Percentiles rank a stretch among this genome's conserved stretches.
Evolutionary conservation across 2,888 invertebrate species (phyloP).

Genomic region (Carcina quercana): DNA sequence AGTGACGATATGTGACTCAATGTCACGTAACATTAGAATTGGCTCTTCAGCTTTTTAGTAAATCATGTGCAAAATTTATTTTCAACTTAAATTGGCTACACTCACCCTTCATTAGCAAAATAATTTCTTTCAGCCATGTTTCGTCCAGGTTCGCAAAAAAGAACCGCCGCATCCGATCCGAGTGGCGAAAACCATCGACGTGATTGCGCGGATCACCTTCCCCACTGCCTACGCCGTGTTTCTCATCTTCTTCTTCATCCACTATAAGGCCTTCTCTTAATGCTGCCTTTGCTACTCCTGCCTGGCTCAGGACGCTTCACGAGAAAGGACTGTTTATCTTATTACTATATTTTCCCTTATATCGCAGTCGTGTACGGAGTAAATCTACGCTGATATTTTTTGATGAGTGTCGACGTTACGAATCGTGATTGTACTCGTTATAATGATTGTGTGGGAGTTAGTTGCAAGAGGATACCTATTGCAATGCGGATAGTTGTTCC

Average conservation of each 20-base stretch:
- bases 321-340: slow-evolving; percentile 42
- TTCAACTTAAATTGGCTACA: slow-evolving; percentile 19
- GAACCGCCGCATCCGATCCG: slow-evolving; percentile 94
- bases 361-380: slow-evolving; percentile 32
- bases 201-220: slow-evolving; percentile 94
- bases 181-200: slow-evolving; percentile 95
- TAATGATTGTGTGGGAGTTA: slow-evolving; percentile 35
- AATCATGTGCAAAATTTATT: too few relatives aligned
- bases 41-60: too few relatives aligned
- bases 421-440: slow-evolving; percentile 47
- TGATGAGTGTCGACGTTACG: slow-evolving; percentile 38
- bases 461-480: too few relatives aligned
- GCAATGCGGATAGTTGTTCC: too few relatives aligned
- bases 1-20: too few relatives aligned
- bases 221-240: slow-evolving; percentile 95
- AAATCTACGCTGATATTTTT: slow-evolving; percentile 36
- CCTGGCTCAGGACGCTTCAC: slow-evolving; percentile 28
- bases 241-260: slow-evolving; percentile 96
- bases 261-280: slow-evolving; percentile 91
- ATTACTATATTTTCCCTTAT: slow-evolving; percentile 30
- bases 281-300: slow-evolving; percentile 37
- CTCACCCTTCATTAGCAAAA: slow-evolving; percentile 60
- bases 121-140: slow-evolving; percentile 80
- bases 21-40: too few relatives aligned
- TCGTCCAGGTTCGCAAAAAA: slow-evolving; percentile 91